Evolutionary conservation across 1,140 invertebrate genomes (phyloP).

Genomic region (Scylla paramamosain): DNA sequence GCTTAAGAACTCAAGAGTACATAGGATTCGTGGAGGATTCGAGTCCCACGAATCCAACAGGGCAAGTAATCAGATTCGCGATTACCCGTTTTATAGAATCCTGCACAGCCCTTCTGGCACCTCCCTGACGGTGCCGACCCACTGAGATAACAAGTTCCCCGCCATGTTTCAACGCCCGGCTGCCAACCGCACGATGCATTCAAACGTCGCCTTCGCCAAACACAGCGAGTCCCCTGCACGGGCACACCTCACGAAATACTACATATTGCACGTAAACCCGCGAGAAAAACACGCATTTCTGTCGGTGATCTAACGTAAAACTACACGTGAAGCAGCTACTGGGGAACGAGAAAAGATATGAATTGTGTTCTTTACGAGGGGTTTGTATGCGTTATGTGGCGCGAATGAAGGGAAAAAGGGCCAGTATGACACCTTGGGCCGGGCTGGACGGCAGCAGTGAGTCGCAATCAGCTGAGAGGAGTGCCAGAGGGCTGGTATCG

Average conservation of each 20-base stretch:
- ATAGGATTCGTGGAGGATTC: no score
- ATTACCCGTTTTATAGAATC: no score
- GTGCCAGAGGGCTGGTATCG: neutral
- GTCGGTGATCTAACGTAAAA: no score
- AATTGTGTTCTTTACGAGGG: neutral
- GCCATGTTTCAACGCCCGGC: conserved; percentile 51
- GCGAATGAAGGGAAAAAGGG: neutral
- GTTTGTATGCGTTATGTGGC: neutral
- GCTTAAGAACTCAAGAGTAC: no score
- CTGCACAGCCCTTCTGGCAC: no score
- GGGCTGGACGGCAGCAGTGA: neutral
- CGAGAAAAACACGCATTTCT: neutral
- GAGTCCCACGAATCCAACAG: no score
- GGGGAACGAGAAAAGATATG: neutral
- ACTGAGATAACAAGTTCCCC: conserved; percentile 62
- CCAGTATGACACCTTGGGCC: neutral
- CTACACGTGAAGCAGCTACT: neutral
- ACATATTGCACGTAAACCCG: neutral
- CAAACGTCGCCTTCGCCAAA: neutral
- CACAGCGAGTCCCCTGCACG: neutral
- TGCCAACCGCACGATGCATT: conserved; percentile 60
- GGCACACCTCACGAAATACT: neutral
- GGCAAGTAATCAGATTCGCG: no score
- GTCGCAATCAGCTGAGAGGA: neutral
- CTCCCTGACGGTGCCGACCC: conserved; percentile 48